These are phyloP conservation scores for Calcarius lapponicus DNA, from an alignment of 2,797 vertebrate species.

Conservation along the genomic window DNA sequence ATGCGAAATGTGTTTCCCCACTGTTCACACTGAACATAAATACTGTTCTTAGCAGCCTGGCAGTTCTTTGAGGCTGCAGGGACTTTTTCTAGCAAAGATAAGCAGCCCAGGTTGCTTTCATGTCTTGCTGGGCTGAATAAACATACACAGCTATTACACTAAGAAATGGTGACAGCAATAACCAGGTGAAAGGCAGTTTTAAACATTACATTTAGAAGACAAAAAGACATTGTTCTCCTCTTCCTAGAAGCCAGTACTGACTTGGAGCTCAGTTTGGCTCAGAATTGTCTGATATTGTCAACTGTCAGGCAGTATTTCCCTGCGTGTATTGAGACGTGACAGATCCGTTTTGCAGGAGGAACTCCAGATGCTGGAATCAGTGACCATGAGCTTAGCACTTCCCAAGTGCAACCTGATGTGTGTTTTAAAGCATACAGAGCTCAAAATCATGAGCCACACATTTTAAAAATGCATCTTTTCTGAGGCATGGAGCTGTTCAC, in stretches of 20 bases:
- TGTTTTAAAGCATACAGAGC: background rate
- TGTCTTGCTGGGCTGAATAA: background rate
- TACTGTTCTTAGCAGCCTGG: background rate
- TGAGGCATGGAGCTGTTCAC: background rate
- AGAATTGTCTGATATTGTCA: background rate
- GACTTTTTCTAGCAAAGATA: background rate
- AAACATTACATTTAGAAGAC: background rate
- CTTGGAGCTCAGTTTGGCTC: background rate
- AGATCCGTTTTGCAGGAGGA: conserved; percentile 14
- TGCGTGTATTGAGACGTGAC: background rate
- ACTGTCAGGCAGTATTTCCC: background rate
- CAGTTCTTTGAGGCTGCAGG: background rate
- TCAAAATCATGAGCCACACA: background rate
- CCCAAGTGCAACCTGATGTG: background rate
- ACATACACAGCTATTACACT: fast-evolving
- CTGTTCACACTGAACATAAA: background rate
- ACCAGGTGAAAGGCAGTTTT: conserved; percentile 4
- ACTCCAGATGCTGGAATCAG: background rate
- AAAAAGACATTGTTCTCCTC: conserved; percentile 35
- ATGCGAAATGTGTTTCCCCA: background rate
- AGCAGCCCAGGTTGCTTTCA: background rate
- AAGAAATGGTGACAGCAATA: background rate
- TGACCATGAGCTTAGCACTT: fast-evolving
- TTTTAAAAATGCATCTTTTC: background rate
- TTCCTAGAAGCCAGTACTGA: background rate